Conservation (phyloP, 2,113 vertebrate genomes). For the Myotis lucifugus region DNA sequence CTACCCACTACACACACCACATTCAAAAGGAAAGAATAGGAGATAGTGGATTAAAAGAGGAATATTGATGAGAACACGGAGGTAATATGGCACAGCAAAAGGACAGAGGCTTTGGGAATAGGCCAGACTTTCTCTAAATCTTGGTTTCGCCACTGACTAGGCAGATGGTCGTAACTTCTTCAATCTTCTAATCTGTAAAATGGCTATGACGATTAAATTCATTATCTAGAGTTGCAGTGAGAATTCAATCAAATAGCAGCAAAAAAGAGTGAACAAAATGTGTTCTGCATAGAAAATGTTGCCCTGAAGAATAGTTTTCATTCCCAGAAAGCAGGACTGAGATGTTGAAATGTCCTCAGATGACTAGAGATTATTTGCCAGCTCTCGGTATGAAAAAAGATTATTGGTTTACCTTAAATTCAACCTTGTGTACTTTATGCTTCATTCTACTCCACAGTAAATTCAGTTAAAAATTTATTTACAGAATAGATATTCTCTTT, state of each 20-base stretch:
- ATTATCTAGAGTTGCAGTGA: not conserved
- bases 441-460: not conserved
- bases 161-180: not conserved
- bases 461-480: conserved; percentile 2
- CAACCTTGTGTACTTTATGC: not conserved
- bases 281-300: not conserved
- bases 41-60: not conserved
- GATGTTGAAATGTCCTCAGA: not conserved
- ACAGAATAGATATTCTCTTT: not conserved
- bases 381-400: not conserved
- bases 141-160: not conserved
- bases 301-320: not conserved
- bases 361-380: not conserved
- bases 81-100: not conserved
- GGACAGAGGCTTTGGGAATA: not conserved
- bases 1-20: not conserved
- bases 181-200: not conserved
- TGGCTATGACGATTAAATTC: not conserved
- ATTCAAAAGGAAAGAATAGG: not conserved
- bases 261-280: not conserved
- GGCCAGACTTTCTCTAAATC: not conserved
- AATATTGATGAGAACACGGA: not conserved
- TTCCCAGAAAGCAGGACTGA: not conserved
- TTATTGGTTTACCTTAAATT: not conserved
- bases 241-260: not conserved